phyloP scores from a whole-genome alignment of 2,797 vertebrate genomes.

The Pangasius macronema region DNA sequence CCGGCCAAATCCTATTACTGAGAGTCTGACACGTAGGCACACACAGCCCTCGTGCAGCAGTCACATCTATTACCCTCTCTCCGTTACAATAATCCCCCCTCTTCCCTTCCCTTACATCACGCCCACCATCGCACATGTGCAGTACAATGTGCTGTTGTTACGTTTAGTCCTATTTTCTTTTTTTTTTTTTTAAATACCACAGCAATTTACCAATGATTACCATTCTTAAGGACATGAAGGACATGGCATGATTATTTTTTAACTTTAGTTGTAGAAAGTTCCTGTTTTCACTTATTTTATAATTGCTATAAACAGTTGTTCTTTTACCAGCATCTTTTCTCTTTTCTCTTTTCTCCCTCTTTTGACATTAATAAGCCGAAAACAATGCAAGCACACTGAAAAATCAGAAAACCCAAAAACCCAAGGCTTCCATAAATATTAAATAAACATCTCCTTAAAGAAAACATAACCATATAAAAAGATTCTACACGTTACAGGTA shows the following conservation, averaged over 20 bases:
- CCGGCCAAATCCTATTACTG: conserved; percentile 45
- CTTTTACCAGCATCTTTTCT: background rate
- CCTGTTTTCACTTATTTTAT: background rate
- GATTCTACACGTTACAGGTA: conserved; percentile 32
- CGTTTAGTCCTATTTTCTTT: background rate
- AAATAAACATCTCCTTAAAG: background rate
- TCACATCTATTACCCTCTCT: conserved; percentile 22
- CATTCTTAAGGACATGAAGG: background rate
- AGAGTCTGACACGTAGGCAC: conserved; percentile 10
- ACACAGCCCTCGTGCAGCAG: conserved; percentile 24
- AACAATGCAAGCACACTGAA: background rate
- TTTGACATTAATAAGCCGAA: background rate
- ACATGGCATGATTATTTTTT: background rate
- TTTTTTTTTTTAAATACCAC: background rate
- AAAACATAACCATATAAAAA: background rate
- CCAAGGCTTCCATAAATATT: background rate
- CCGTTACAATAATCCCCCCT: background rate
- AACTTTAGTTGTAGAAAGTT: background rate
- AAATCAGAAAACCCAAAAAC: background rate
- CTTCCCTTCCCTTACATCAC: conserved; percentile 6
- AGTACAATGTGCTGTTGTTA: background rate
- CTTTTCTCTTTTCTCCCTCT: background rate
- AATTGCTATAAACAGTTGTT: background rate
- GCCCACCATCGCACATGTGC: background rate
- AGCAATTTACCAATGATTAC: background rate